Base-by-base conservation (phyloP, 2,888 invertebrate genomes). In the Terebella lapidaria region DNA sequence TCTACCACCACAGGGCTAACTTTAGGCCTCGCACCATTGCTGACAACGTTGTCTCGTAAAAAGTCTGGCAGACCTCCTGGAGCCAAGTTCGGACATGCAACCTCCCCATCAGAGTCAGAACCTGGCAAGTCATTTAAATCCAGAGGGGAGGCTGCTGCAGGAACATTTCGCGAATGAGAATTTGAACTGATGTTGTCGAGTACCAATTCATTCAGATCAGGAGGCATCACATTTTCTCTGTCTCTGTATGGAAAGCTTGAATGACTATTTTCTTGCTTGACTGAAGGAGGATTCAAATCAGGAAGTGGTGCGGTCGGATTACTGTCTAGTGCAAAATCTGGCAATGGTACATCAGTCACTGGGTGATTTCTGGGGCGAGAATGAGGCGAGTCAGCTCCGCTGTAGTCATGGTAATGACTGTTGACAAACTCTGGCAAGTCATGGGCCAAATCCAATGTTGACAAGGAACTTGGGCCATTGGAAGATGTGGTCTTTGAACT, bases 361-460 rank as follows among this genome's bases (percentile, higher is more conserved):
- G 54, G 47, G 5, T 5, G 15, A 22, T 52, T 51, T 15, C 51
- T 28, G 1, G 53, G 24, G 15, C 53, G 35, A 18, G 22, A 22
- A 20, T 28, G 25, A 1, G 49, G 4, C 5, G 56, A 56, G 25
- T 56, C 47, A 29, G 15, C 22, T 5, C 55, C 35, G 15, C n/a
- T n/a, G 5, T 30, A 22, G 27, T 27, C 27, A 24, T 35, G 59
- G 46, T 54, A 60, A 45, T 76, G 77, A 60, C 74, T 76, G 54
- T 78, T 76, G 3, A 78, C 77, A 70, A 78, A 78, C 59, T 78
- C 78, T 25, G 78, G 78, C 29, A 78, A 65, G 57, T 75, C 75
- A 61, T 70, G 73, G 29, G 76, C 73, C 49, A 74, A 70, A 59
- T 76, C 74, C 1, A 63, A 55, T 2, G 60, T 67, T 0, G 62